Percentiles rank a stretch among this genome's conserved stretches.
phyloP scores from a whole-genome alignment of 2,113 vertebrate species.

The Platanista minor region DNA sequence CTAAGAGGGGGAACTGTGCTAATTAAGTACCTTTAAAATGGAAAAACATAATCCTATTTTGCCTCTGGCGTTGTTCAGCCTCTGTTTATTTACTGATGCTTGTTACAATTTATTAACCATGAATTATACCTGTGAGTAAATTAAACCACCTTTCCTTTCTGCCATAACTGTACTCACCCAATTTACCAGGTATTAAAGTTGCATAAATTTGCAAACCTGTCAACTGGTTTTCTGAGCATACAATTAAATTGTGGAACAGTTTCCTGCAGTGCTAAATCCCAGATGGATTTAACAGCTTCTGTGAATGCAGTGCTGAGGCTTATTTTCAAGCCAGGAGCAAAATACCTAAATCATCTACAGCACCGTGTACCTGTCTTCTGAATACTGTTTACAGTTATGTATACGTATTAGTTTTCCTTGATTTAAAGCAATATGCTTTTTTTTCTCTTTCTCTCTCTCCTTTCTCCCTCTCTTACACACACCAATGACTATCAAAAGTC shows the following conservation, averaged over 20 bases:
- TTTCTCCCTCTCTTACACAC: background rate
- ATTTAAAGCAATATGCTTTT: background rate
- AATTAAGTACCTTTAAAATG: conserved; percentile 36
- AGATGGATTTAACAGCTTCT: background rate
- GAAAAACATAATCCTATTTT: background rate
- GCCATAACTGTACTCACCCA: background rate
- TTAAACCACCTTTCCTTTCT: background rate
- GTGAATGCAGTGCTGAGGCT: background rate
- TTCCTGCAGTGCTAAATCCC: background rate
- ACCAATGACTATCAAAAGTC: background rate
- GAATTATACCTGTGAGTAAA: conserved; percentile 11
- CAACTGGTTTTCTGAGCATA: conserved; percentile 11
- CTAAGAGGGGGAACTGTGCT: background rate
- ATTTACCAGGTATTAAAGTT: background rate
- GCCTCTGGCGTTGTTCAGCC: background rate
- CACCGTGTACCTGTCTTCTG: background rate
- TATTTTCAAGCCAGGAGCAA: background rate
- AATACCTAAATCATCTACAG: conserved; percentile 26
- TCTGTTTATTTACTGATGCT: background rate
- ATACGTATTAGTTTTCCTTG: background rate
- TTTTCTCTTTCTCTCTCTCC: too few species aligned
- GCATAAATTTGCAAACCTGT: background rate
- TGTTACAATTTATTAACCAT: conserved; percentile 20
- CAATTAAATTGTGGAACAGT: background rate
- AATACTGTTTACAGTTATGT: background rate